Percentiles rank a stretch among this genome's conserved stretches.
Evolutionary conservation across 2,113 vertebrate species (phyloP).

Genomic region (Leptobrachium ailaonicum): DNA sequence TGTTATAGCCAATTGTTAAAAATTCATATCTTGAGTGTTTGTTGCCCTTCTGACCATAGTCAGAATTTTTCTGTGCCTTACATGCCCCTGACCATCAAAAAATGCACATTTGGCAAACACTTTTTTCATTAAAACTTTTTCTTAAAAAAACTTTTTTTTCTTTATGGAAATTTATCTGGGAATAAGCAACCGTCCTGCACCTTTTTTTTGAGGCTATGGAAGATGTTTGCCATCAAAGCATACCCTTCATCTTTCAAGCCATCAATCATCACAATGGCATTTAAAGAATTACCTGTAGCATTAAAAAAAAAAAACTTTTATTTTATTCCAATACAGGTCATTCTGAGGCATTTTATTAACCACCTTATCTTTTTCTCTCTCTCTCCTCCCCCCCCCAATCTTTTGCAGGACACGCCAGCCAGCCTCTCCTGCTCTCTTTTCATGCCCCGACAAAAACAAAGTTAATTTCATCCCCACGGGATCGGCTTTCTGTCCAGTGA

Average conservation of each 20-base stretch:
- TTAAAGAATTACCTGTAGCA: neutral
- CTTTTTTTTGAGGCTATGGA: conserved; percentile 69
- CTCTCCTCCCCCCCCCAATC: conserved; percentile 50
- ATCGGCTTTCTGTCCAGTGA: conserved; percentile 96
- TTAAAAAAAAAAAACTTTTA: neutral
- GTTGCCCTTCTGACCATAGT: no score
- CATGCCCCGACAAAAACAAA: conserved; percentile 99
- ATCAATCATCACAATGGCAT: conserved; percentile 52
- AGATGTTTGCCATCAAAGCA: conserved; percentile 72
- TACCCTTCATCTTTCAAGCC: conserved; percentile 63
- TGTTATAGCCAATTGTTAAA: no score
- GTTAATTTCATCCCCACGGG: conserved; percentile 98
- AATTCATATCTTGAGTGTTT: no score
- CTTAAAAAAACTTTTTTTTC: no score
- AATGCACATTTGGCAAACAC: no score
- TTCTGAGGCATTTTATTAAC: neutral
- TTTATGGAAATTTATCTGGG: no score
- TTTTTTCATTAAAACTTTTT: no score
- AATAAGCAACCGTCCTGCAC: neutral
- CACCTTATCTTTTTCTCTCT: neutral
- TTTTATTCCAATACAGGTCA: neutral
- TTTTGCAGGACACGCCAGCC: conserved; percentile 84
- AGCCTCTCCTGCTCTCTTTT: conserved; percentile 86
- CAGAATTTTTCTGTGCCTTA: no score
- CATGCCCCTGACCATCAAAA: no score